Base-by-base conservation (phyloP, 2,888 invertebrate genomes). In the Callinectes sapidus region DNA sequence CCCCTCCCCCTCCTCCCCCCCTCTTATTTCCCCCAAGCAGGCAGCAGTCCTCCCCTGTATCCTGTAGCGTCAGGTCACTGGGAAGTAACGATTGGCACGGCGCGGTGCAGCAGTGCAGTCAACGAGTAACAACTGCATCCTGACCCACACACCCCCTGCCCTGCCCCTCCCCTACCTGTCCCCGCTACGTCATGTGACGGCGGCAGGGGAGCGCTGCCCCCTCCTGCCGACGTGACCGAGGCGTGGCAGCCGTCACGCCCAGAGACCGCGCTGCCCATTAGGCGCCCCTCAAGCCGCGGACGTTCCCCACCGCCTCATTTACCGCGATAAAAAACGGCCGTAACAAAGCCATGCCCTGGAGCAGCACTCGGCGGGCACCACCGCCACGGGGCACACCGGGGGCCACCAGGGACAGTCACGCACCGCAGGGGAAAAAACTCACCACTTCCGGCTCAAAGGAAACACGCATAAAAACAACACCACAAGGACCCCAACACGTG, bases 81-180 rank as follows among this genome's bases (percentile, higher is more conserved):
- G 35, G 81, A n/a, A 81, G 81, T 81, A 81, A 81, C 81, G 81
- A 81, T 81, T 81, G 81, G 35, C 81, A n/a, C 5, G 81, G 14
- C 35, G 81, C 28, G 81, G 13, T 81, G 35, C 81, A 35, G 81
- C 81, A 81, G 81, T 81, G 81, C 35, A 35, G 81, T 81, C 81
- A 81, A 2, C 81, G 81, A 18, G 18, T 35, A 16, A 81, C 18
- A 35, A 81, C 88, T n/a, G 35, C 88, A 35, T 2, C 81, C 18
- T n/a, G 13, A n/a, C 71, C 71, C 71, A 28, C 28, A 28, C 71
- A n/a, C 71, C 71, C 13, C 71, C 28, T n/a, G 6, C 71, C 71
- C 28, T 10, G 1, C 2, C 71, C 28, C 8, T 13, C 28, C 71
- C 71, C 32, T 77, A 28, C 13, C 71, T 77, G 35, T 18, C 81